phyloP scores from a whole-genome alignment of 1,140 invertebrate genomes.

The Atta colombica region DNA sequence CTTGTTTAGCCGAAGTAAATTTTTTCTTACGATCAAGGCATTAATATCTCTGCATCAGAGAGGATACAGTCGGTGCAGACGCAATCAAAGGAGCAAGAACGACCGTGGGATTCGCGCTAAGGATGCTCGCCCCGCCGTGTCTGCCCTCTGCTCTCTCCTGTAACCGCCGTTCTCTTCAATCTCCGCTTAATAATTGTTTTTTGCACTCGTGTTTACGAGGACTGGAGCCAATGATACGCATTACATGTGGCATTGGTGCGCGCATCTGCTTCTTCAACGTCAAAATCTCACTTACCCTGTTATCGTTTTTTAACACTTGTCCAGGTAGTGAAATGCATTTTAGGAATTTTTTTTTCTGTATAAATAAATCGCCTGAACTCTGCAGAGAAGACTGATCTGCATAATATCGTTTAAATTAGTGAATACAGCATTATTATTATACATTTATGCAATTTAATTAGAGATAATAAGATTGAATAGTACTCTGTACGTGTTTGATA shows the following conservation, averaged over 20 bases:
- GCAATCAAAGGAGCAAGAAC: slow-evolving; percentile 51
- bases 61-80: neutral
- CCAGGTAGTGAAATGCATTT: neutral
- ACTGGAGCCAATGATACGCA: slow-evolving; percentile 73
- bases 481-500: neutral
- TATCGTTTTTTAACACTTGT: neutral
- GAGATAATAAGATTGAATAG: neutral
- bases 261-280: slow-evolving; percentile 24
- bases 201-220: slow-evolving; percentile 72
- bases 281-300: neutral
- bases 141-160: slow-evolving; percentile 46
- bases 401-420: neutral
- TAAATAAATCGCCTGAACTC: neutral
- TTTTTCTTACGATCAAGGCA: slow-evolving; percentile 29
- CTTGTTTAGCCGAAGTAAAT: neutral
- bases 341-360: neutral
- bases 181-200: slow-evolving; percentile 76
- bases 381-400: neutral
- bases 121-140: slow-evolving; percentile 45
- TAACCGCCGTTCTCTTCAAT: slow-evolving; percentile 67
- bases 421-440: neutral
- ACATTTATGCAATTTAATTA: neutral
- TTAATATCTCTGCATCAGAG: neutral
- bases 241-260: slow-evolving; percentile 65
- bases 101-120: slow-evolving; percentile 69